Conservation (phyloP, 2,113 vertebrate genomes). For the Elanus axillaris region DNA sequence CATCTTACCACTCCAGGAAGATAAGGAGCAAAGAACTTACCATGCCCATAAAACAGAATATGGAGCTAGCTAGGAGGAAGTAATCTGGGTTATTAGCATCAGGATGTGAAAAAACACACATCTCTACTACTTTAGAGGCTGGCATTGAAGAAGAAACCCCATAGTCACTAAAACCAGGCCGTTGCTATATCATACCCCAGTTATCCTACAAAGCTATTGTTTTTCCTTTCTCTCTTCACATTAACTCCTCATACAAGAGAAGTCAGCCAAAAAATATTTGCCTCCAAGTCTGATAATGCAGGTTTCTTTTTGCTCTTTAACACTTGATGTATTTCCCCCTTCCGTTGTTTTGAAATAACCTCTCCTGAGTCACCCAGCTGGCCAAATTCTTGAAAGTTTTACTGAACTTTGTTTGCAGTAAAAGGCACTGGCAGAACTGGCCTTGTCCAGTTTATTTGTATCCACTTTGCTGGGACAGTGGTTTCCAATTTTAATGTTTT, state of each 20-base stretch:
- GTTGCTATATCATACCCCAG: background rate
- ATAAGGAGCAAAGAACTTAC: background rate
- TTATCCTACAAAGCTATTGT: background rate
- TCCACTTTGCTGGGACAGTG: background rate
- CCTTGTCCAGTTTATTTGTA: background rate
- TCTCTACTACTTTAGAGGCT: background rate
- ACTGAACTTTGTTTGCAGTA: background rate
- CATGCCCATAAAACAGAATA: background rate
- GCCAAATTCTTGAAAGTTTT: background rate
- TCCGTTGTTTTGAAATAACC: background rate
- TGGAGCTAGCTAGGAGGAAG: background rate
- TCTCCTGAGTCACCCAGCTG: background rate
- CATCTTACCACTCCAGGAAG: background rate
- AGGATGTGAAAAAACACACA: constrained; percentile 24
- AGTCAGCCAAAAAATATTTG: background rate
- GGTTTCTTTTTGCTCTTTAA: background rate
- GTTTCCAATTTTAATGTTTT: background rate
- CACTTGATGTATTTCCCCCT: background rate
- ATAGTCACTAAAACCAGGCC: background rate
- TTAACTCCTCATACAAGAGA: background rate
- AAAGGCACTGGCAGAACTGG: background rate
- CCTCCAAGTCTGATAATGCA: background rate
- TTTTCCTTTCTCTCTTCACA: background rate
- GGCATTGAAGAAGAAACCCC: background rate
- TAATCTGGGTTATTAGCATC: constrained; percentile 6